Base-by-base conservation (phyloP, 2,888 invertebrate species). In the Drosophila robusta region DNA sequence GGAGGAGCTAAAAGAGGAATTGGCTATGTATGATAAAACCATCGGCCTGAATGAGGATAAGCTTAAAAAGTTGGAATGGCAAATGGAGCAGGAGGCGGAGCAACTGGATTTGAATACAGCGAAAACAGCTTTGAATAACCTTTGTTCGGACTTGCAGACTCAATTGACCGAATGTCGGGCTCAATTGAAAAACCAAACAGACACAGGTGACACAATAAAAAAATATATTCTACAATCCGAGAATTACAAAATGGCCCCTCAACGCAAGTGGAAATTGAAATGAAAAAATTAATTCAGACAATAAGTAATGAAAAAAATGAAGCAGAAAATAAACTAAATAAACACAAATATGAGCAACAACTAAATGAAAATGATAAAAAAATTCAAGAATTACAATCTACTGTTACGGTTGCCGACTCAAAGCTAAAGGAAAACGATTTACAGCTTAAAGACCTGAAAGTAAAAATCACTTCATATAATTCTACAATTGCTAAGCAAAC, bases 151-250 rank as follows among this genome's bases (percentile, higher is more conserved):
- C 2, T 24, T 34, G 11, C 11, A 54, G 16, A 8, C 32, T 26
- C 16, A 61, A 14, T 7, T 51, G 11, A 4, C 2, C 1, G 12
- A 52, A 14, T 69, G 70, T 26, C 32, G 38, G 6, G 3, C 11
- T 1, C 24, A 12, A 0, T 55, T 2, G 22, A 32, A 7, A 3
- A 39, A 34, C 3, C n/a, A 32, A 12, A 12, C 6, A 29, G 14
- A n/a, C n/a, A n/a, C n/a, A n/a, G n/a, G 8, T 5, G n/a, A 64
- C 7, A 7, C 1, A 7, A 4, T 4, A 45, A 4, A 9, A 14
- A 45, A 6, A 26, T 26, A 45, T 26, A 14, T 45, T 45, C 0
- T 6, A 11, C 2, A 5, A 16, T 5, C 7, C 2, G 0, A 7
- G 18, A 47, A 9, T 0, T 12, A 12, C 3, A 1, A 47, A 34